Evolutionary conservation across 2,888 invertebrate genomes (phyloP).

Genomic region (Chrysolina haemoptera): DNA sequence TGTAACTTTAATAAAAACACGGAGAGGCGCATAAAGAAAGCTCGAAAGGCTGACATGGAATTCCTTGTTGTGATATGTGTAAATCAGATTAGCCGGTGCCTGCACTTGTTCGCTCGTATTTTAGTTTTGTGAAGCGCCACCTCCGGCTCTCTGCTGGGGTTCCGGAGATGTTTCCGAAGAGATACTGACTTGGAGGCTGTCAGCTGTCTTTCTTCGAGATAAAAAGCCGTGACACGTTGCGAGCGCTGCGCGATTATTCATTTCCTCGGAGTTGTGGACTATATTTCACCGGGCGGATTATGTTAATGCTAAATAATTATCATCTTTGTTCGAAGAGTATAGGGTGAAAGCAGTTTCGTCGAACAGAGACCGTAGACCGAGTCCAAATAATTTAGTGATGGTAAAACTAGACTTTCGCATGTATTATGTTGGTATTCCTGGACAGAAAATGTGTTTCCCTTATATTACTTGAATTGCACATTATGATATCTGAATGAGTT

Average conservation of each 20-base stretch:
- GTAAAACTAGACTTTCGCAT: no score
- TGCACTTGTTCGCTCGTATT: conserved; percentile 46
- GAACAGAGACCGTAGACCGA: no score
- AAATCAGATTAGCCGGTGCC: conserved; percentile 50
- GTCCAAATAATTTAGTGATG: no score
- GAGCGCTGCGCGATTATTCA: background rate
- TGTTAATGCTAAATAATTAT: conserved; percentile 15
- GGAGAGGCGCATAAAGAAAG: conserved; percentile 20
- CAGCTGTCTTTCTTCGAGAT: conserved; percentile 49
- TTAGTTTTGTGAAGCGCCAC: conserved; percentile 50
- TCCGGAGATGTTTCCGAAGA: conserved; percentile 46
- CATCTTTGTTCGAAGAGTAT: background rate
- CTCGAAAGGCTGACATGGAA: conserved; percentile 41
- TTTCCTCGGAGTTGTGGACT: conserved; percentile 3
- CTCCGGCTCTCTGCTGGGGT: conserved; percentile 49
- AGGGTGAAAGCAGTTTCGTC: no score
- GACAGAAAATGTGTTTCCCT: no score
- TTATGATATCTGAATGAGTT: no score
- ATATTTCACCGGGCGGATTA: conserved; percentile 10
- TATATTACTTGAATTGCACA: no score
- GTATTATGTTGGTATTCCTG: no score
- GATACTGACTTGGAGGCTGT: conserved; percentile 45
- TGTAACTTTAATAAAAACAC: conserved; percentile 49
- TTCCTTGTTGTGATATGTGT: conserved; percentile 50
- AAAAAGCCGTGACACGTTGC: conserved; percentile 13